These are phyloP conservation scores for Enteromius paludinosus DNA, from an alignment of 2,797 vertebrate species.

Conservation along the genomic window DNA sequence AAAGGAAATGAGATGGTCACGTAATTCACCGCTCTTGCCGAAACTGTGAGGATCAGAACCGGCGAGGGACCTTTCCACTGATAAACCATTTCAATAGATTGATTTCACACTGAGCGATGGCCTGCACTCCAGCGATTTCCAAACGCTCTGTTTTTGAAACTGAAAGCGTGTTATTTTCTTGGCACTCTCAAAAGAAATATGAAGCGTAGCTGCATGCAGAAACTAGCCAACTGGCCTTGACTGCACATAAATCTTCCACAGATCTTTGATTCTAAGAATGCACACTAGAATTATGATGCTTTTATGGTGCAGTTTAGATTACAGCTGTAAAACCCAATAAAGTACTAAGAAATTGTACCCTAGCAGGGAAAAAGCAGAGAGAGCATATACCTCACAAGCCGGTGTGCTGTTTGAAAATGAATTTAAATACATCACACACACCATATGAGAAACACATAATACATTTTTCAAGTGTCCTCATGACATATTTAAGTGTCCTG, in stretches of 20 bases:
- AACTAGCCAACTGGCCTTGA: conserved; percentile 37
- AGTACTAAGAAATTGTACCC: conserved; percentile 4
- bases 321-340: conserved; percentile 30
- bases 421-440: background rate
- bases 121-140: conserved; percentile 11
- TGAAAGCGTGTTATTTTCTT: conserved; percentile 26
- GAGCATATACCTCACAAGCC: background rate
- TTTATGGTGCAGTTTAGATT: conserved; percentile 42
- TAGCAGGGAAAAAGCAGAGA: background rate
- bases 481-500: background rate
- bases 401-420: background rate
- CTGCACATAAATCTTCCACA: conserved; percentile 22
- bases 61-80: background rate
- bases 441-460: conserved; percentile 5
- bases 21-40: conserved; percentile 1
- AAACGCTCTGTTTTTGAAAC: conserved; percentile 41
- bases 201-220: conserved; percentile 17
- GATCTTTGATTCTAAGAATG: conserved; percentile 18
- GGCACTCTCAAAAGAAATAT: conserved; percentile 24
- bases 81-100: conserved; percentile 19
- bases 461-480: background rate
- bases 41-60: conserved; percentile 27
- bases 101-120: conserved; percentile 20
- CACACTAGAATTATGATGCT: conserved; percentile 35
- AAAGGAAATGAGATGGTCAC: conserved; percentile 29